Base-by-base conservation (phyloP, 2,888 invertebrate species). In the Catocala fraxini region DNA sequence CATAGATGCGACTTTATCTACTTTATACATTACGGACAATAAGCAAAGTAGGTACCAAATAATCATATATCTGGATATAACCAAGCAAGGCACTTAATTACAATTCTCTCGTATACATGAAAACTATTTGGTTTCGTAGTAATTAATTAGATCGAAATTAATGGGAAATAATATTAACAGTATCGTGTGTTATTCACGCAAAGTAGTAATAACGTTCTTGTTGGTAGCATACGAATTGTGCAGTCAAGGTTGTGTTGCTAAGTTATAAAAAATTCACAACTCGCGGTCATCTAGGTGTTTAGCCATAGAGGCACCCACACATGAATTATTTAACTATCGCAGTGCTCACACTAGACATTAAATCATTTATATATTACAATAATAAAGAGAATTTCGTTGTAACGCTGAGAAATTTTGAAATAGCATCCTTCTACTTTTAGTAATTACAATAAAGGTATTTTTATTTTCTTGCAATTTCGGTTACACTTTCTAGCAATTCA, bases 231-330 rank as follows among this genome's bases (percentile, higher is more conserved):
- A 82, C 77, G 74, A 81, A 80, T 65, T 64, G 73, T 63, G 63
- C 68, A 71, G 72, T 75, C 84, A 84, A 87, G 84, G 86, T 80
- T 84, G 80, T 60, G 72, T 83, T 77, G 75, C 64, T 65, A 68
- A 51, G 57, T 70, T 77, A 87, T 84, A 80, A 82, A 85, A 82
- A 79, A 82, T 84, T 75, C 75, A 82, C 56, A 75, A 78, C 70
- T 76, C 71, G 73, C 69, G 77, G 77, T 74, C 65, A 63, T 71
- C 68, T 75, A 79, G 74, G 74, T 79, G 80, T 82, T 75, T 76
- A 79, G 71, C 79, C 79, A 75, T 73, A 65, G 43, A 43, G 46
- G 52, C 41, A 47, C 47, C 34, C 57, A 13, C 51, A 5, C 67
- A 43, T 84, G 75, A 73, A 79, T 84, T 77, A 79, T 81, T 84